Percentiles rank a stretch among this genome's conserved stretches.
These are phyloP conservation scores for Paramormyrops kingsleyae DNA, from an alignment of 2,113 vertebrate genomes.

Conservation along the genomic window DNA sequence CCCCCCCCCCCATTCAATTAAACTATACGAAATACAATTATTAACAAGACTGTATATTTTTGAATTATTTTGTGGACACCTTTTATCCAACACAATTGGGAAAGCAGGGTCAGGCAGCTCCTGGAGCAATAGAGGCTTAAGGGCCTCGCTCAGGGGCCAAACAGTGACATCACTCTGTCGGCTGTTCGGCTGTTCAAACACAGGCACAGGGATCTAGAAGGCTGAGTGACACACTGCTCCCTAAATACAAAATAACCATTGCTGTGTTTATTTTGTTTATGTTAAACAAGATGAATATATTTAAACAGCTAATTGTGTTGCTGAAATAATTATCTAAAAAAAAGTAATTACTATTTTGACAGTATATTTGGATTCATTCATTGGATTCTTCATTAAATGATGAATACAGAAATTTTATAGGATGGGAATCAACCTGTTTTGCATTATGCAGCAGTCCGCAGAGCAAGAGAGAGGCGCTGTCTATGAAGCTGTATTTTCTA, in stretches of 20 bases:
- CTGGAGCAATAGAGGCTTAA: background rate
- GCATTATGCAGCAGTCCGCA: background rate
- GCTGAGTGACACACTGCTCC: background rate
- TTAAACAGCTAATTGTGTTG: constrained; percentile 25
- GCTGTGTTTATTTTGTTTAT: constrained; percentile 20
- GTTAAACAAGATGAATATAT: constrained; percentile 14
- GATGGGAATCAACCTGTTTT: constrained; percentile 1
- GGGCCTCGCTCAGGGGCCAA: background rate
- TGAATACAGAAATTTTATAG: constrained; percentile 18
- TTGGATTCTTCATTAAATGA: constrained; percentile 27
- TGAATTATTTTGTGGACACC: background rate
- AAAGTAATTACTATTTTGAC: background rate
- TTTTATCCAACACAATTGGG: background rate
- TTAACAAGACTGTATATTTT: background rate
- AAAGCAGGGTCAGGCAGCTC: background rate
- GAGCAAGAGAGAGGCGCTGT: background rate
- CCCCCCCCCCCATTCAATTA: background rate
- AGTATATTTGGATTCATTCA: background rate
- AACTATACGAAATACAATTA: background rate
- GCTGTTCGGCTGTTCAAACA: background rate
- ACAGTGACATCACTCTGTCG: background rate
- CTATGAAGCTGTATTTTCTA: background rate
- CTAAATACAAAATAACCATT: background rate
- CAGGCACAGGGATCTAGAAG: background rate
- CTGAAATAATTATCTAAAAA: constrained; percentile 13